These are phyloP conservation scores for Pipa parva DNA, from an alignment of 2,113 vertebrate species.

Conservation along the genomic window DNA sequence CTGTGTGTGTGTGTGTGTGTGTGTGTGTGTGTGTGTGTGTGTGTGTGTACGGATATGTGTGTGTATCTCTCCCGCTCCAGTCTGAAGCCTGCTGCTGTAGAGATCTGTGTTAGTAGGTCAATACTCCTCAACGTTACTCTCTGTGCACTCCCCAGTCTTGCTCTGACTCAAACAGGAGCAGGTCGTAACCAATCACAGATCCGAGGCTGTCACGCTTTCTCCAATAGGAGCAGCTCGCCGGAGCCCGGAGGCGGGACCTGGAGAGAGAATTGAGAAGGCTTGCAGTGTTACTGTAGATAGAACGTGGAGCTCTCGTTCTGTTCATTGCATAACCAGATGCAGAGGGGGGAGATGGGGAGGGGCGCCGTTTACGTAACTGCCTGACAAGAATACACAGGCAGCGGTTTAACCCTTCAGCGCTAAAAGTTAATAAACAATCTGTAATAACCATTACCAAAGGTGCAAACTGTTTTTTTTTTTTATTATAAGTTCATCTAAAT, in stretches of 20 bases:
- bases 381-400: slow-evolving; percentile 21
- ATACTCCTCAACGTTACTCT: slow-evolving; percentile 54
- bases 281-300: slow-evolving; percentile 44
- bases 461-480: too few species aligned
- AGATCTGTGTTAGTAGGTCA: slow-evolving; percentile 98
- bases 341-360: background rate
- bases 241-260: slow-evolving; percentile 40
- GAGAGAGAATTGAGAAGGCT: slow-evolving; percentile 18
- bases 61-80: slow-evolving; percentile 3
- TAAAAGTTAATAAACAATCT: too few species aligned
- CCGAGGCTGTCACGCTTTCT: slow-evolving; percentile 23
- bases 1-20: background rate
- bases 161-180: slow-evolving; percentile 51
- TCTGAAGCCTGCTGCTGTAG: slow-evolving; percentile 51
- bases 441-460: too few species aligned
- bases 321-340: slow-evolving; percentile 48
- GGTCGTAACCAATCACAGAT: slow-evolving; percentile 49
- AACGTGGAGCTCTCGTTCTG: slow-evolving; percentile 31
- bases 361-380: slow-evolving; percentile 46
- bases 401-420: slow-evolving; percentile 14
- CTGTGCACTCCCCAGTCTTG: slow-evolving; percentile 54
- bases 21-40: background rate
- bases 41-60: background rate
- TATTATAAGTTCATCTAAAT: too few species aligned
- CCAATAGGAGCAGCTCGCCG: slow-evolving; percentile 44